These are phyloP conservation scores for Menidia menidia DNA, from an alignment of 2,797 vertebrate species.

Conservation along the genomic window DNA sequence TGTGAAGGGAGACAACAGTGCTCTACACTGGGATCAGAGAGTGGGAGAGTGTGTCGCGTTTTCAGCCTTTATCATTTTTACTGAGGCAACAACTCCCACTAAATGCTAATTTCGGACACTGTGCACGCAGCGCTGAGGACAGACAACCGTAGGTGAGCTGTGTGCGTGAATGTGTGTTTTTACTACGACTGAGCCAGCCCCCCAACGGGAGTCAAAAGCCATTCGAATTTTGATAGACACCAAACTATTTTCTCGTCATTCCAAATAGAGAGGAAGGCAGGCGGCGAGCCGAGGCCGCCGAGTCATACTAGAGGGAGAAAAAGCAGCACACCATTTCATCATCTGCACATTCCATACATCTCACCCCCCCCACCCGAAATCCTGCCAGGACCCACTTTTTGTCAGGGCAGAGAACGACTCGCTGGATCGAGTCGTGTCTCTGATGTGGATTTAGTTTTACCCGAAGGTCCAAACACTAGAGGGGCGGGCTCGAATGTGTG, in stretches of 20 bases:
- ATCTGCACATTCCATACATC: conserved; percentile 19
- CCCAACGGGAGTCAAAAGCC: conserved; percentile 66
- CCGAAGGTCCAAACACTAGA: conserved; percentile 33
- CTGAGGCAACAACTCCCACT: conserved; percentile 53
- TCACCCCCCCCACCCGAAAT: conserved; percentile 2
- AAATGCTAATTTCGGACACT: conserved; percentile 15
- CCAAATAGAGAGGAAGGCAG: conserved; percentile 40
- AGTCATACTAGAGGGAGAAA: conserved; percentile 4
- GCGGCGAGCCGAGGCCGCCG: conserved; percentile 60
- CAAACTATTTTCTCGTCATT: conserved; percentile 52
- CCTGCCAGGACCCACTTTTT: conserved; percentile 42
- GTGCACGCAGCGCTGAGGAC: conserved; percentile 12
- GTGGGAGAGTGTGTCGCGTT: conserved; percentile 10
- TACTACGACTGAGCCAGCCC: conserved; percentile 73
- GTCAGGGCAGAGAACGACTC: conserved; percentile 61
- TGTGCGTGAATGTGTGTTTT: conserved; percentile 41
- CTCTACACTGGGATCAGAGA: conserved; percentile 20
- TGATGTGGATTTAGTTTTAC: conserved; percentile 62
- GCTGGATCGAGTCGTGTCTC: conserved; percentile 76
- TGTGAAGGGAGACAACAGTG: conserved; percentile 21
- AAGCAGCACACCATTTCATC: conserved; percentile 46
- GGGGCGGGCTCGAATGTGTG: conserved; percentile 23
- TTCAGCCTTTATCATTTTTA: conserved; percentile 16
- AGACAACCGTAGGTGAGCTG: conserved; percentile 21
- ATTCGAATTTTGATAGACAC: conserved; percentile 57